phyloP scores from a whole-genome alignment of 2,113 vertebrate species.

The Gallinago paraguaiae region DNA sequence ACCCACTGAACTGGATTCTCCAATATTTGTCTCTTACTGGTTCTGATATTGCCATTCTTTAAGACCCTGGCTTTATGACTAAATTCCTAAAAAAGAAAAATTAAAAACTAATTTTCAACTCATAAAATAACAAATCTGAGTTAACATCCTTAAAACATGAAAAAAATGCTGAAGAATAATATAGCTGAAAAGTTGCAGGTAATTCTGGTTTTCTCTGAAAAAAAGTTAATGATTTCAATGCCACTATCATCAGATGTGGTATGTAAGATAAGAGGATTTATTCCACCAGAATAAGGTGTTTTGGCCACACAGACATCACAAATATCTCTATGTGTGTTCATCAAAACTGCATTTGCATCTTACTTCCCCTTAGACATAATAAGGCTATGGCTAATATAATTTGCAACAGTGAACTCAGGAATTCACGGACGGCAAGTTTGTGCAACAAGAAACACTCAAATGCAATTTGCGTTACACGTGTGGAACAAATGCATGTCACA shows the following conservation, averaged over 20 bases:
- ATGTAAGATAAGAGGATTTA: background rate
- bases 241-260: background rate
- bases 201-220: background rate
- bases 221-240: background rate
- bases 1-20: conserved; percentile 78
- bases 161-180: background rate
- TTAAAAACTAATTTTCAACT: background rate
- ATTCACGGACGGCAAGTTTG: background rate
- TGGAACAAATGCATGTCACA: background rate
- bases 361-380: background rate
- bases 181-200: background rate
- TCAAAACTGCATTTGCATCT: background rate
- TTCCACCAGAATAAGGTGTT: background rate
- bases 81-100: conserved; percentile 67
- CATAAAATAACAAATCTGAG: background rate
- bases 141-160: background rate
- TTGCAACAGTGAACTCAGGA: background rate
- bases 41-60: conserved; percentile 75
- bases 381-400: background rate
- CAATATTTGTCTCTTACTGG: conserved; percentile 65
- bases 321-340: background rate
- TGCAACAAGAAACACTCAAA: background rate
- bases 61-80: conserved; percentile 78
- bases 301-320: background rate
- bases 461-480: rapidly evolving